phyloP scores from a whole-genome alignment of 2,113 vertebrate genomes.

The Copsychus sechellarum region DNA sequence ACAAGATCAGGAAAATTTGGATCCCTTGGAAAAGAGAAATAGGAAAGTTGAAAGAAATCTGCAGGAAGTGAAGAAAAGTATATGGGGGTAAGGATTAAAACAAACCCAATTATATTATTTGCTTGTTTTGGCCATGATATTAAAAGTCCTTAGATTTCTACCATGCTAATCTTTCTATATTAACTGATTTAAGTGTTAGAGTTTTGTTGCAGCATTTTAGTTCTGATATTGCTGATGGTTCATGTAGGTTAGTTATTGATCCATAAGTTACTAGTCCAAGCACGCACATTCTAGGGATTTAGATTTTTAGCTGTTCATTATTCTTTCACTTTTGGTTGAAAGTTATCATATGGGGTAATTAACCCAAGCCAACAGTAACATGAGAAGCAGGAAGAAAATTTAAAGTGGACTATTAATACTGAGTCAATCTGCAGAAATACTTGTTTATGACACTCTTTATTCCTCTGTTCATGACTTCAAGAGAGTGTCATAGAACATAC shows the following conservation, averaged over 20 bases:
- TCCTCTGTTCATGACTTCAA: neutral
- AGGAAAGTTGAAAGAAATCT: neutral
- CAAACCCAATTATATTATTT: fast-evolving
- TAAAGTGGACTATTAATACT: neutral
- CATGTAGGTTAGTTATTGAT: neutral
- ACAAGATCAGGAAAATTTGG: neutral
- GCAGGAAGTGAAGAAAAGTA: neutral
- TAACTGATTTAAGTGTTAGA: neutral
- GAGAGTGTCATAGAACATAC: neutral
- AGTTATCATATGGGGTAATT: neutral
- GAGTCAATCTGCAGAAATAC: neutral
- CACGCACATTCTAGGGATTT: neutral
- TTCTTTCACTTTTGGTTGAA: neutral
- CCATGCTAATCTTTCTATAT: neutral
- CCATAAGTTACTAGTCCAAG: neutral
- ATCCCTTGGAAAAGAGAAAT: conserved; percentile 1
- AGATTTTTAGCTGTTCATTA: neutral
- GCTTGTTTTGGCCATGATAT: neutral
- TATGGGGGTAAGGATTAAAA: neutral
- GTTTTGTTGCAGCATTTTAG: neutral
- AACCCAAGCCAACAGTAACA: neutral
- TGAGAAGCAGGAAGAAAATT: neutral
- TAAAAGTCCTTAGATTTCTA: neutral
- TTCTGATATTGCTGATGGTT: neutral
- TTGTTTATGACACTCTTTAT: neutral